Evolutionary conservation across 2,113 vertebrate genomes (phyloP), one percentile per base, ranked within the genome.

Genomic region (Centropus unirufus): DNA sequence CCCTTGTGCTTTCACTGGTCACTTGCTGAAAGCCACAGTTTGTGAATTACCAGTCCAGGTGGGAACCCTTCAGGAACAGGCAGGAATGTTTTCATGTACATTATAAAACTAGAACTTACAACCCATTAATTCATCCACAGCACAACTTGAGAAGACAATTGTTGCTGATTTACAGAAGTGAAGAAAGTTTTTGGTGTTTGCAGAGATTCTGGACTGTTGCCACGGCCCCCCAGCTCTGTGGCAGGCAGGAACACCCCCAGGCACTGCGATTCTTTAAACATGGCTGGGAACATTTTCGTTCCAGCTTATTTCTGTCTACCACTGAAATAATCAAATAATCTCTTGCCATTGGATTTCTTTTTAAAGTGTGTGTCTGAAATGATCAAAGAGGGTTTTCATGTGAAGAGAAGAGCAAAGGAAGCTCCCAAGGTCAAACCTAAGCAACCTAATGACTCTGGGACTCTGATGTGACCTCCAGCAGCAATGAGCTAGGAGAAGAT

Each of bases 341-440:
- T 54, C 66, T 66, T 57, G 20, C 63, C 17, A 12, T 4, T 62
- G 36, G 57, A 23, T 59, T 63, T 16, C 49, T 14, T 57, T 61
- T 9, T 8, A 11, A 30, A 62, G 32, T 27, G 3, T 11, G 1
- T 36, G 39, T 52, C 84, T 89, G 52, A 75, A 89, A 39, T 55
- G 54, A 93, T 89, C 81, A 75, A 89, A 91, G 34, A 10, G 27
- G 21, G 14, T 61, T 79, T 82, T 93, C 19, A 4, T 72, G 58
- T 26, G 62, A 21, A 40, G 30, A 12, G 18, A 8, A 34, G 77
- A 91, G 78, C 36, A 76, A 69, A 76, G 61, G 61, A 79, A 91
- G 42, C 22, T 91, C 40, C 87, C 74, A 82, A 95, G 82, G 89
- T 93, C 89, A 92, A 93, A 74, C 21, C 46, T 49, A 23, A 83